Percentiles rank a stretch among this genome's conserved stretches.
Evolutionary conservation across 2,888 invertebrate species (phyloP).

Genomic region (Argyresthia goedartella): DNA sequence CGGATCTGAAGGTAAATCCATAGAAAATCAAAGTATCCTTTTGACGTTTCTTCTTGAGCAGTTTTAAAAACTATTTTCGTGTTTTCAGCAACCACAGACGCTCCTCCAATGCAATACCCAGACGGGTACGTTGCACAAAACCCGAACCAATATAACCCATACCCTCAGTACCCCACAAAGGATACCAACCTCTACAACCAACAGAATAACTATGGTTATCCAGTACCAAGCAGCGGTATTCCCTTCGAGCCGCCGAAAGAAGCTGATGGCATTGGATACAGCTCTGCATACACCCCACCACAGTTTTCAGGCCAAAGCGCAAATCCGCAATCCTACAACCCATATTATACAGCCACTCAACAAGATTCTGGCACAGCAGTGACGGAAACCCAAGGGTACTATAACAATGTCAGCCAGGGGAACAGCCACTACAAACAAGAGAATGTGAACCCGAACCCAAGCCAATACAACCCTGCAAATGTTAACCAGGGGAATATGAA

Average conservation of each 20-base stretch:
- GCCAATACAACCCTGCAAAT: slow-evolving; percentile 3
- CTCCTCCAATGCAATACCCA: slow-evolving; percentile 41
- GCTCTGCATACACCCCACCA: slow-evolving; percentile 42
- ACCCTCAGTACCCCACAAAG: slow-evolving; percentile 28
- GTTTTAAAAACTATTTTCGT: neutral
- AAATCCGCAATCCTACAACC: slow-evolving; percentile 40
- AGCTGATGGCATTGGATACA: slow-evolving; percentile 29
- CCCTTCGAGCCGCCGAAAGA: slow-evolving; percentile 33
- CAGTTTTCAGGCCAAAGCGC: slow-evolving; percentile 34
- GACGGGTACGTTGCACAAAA: slow-evolving; percentile 46
- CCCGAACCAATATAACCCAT: slow-evolving; percentile 37
- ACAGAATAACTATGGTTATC: slow-evolving; percentile 32
- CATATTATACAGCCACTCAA: slow-evolving; percentile 44
- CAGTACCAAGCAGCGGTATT: slow-evolving; percentile 25
- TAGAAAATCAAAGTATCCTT: too few species aligned
- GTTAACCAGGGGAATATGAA: neutral
- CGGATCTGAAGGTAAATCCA: slow-evolving; percentile 74
- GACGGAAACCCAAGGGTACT: slow-evolving; percentile 38
- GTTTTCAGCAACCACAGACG: slow-evolving; percentile 43
- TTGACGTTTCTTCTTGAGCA: too few species aligned
- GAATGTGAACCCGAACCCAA: slow-evolving; percentile 16
- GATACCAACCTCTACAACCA: slow-evolving; percentile 33
- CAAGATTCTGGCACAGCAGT: slow-evolving; percentile 34
- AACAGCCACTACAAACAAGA: slow-evolving; percentile 9
- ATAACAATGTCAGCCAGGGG: slow-evolving; percentile 17